Base-by-base conservation (phyloP, 2,797 vertebrate genomes). In the Erithacus rubecula region DNA sequence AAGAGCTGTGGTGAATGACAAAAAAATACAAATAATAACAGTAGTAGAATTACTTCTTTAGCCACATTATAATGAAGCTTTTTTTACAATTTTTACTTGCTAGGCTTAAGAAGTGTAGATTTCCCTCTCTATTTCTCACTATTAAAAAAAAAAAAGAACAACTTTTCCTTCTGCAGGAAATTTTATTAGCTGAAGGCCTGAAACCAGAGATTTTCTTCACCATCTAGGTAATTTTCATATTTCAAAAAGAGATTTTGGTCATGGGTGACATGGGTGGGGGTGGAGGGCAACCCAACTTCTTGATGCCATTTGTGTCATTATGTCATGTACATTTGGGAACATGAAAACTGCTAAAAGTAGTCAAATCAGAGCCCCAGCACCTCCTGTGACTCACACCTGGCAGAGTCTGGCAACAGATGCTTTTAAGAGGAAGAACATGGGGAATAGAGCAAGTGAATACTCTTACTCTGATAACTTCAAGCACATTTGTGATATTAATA, bases 101-200 rank as follows among this genome's bases (percentile, higher is more conserved):
- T 72, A n/a, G 60, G 20, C 1, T 1, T 55, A 67, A 63, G 39
- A 83, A 36, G 19, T 77, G 4, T 15, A 70, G 6, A 36, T 71
- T 64, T 75, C 26, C 15, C 26, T 67, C 21, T 30, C 21, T 52
- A 27, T 5, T 23, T 72, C 82, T 53, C 71, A 36, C 18, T 69
- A 18, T 46, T 27, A 51, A 64, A 64, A 7, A 53, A 11, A 0
- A 24, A 51, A 64, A 64, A 7, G 49, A 11, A 0, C 1, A 3
- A 26, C 17, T 23, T 69, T 62, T 72, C 53, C 21, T 83, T 46
- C 26, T 51, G 24, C n/a, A 58, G 43, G 11, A 89, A 76, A 23
- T 30, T 60, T 9, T 88, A 12, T 52, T 32, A 64, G 53, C 4
- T n/a, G 22, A 78, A 90, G n/a, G 5, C 11, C 22, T 65, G 23